These are phyloP conservation scores for Acropora yongei DNA, from an alignment of 64 coral and sea anemone genomes.

Conservation along the genomic window DNA sequence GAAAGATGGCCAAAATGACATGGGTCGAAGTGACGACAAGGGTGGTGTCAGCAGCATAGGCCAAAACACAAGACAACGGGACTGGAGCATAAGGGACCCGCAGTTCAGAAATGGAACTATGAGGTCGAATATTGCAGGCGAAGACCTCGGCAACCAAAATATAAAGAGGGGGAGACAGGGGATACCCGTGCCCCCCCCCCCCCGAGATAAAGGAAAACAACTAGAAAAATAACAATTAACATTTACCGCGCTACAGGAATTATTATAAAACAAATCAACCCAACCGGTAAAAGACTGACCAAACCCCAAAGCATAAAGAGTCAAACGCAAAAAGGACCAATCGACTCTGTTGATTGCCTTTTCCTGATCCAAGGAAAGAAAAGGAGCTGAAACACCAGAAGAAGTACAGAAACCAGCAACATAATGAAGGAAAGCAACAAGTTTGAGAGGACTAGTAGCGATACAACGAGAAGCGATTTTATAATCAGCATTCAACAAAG, in stretches of 20 bases:
- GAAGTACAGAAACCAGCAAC: background rate
- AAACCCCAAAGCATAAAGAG: too few species aligned
- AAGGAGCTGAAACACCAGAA: background rate
- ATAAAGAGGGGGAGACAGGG: background rate
- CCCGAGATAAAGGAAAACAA: background rate
- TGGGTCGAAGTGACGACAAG: background rate
- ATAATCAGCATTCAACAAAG: background rate
- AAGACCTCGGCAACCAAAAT: background rate
- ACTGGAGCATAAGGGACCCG: background rate
- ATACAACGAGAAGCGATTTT: background rate
- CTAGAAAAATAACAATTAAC: background rate
- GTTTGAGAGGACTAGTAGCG: background rate
- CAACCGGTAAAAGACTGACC: background rate
- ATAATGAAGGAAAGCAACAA: background rate
- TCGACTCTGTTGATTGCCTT: background rate
- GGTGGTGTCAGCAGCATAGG: conserved; percentile 42
- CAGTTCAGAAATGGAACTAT: background rate
- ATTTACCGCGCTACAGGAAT: background rate
- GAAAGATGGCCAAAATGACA: background rate
- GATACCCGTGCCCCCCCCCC: background rate
- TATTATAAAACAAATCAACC: background rate
- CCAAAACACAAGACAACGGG: background rate
- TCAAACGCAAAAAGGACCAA: too few species aligned
- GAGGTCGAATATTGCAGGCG: background rate
- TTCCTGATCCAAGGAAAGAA: background rate